Conservation (phyloP, 2,888 invertebrate genomes). For the Drosophila austrosaltans region DNA sequence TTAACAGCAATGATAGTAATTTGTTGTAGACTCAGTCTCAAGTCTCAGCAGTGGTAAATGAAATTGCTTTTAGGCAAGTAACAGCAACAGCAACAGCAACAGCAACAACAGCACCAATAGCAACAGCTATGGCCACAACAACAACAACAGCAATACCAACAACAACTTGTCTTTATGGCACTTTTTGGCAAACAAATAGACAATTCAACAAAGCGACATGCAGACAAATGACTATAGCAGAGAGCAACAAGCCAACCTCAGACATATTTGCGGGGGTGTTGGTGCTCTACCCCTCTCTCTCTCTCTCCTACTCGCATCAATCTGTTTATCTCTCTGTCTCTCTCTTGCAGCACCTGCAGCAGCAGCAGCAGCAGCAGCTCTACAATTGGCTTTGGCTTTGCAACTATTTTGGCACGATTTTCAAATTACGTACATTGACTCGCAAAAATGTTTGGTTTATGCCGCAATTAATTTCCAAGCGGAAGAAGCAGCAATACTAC, state of each 20-base stretch:
- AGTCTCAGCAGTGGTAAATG: slow-evolving; percentile 54
- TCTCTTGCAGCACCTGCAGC: slow-evolving; percentile 32
- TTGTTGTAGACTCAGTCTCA: slow-evolving; percentile 64
- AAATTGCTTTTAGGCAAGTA: slow-evolving; percentile 67
- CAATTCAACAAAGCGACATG: slow-evolving; percentile 77
- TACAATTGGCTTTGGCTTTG: slow-evolving; percentile 59
- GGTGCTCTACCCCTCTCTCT: neutral
- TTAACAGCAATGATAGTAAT: slow-evolving; percentile 78
- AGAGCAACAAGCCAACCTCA: slow-evolving; percentile 43
- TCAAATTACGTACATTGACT: slow-evolving; percentile 79
- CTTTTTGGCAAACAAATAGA: slow-evolving; percentile 79
- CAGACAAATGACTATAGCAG: slow-evolving; percentile 73
- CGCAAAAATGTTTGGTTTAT: slow-evolving; percentile 76
- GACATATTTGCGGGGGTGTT: slow-evolving; percentile 21
- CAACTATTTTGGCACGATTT: slow-evolving; percentile 77
- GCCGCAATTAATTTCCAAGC: slow-evolving; percentile 77
- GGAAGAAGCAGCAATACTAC: slow-evolving; percentile 64
- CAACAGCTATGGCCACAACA: slow-evolving; percentile 7
- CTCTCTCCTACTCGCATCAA: neutral
- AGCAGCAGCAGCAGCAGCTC: slow-evolving; percentile 33
- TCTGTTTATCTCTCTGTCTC: slow-evolving; percentile 20
- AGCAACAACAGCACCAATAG: slow-evolving; percentile 23
- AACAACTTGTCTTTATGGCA: slow-evolving; percentile 77
- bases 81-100: slow-evolving; percentile 26
- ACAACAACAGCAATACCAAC: slow-evolving; percentile 55